Conservation (phyloP, 2,888 invertebrate species). For the Calliphora vomitoria region DNA sequence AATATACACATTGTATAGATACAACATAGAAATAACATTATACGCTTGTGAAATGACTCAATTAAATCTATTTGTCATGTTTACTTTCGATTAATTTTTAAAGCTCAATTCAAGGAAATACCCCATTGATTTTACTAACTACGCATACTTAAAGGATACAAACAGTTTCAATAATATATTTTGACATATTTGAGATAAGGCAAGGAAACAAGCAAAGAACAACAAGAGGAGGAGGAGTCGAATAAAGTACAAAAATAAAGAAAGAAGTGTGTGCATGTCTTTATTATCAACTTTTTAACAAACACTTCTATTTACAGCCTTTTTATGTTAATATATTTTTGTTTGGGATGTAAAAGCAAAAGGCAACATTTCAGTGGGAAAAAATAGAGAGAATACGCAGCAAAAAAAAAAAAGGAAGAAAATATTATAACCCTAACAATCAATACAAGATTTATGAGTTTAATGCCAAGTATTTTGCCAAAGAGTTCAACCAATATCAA, state of each 20-base stretch:
- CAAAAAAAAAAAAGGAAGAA: not conserved
- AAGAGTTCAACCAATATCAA: constrained; percentile 61
- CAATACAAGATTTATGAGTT: constrained; percentile 69
- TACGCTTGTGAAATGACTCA: constrained; percentile 3
- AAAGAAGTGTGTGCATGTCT: constrained; percentile 32
- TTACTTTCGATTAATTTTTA: constrained; percentile 38
- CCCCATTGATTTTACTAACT: constrained; percentile 37
- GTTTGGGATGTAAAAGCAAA: not conserved
- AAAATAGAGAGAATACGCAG: not conserved
- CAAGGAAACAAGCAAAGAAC: not conserved
- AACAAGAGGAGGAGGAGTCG: not conserved
- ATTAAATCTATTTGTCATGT: constrained; percentile 47
- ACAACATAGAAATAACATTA: not conserved
- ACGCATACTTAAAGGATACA: constrained; percentile 3
- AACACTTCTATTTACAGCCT: constrained; percentile 55
- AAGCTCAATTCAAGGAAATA: constrained; percentile 39
- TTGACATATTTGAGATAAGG: constrained; percentile 40
- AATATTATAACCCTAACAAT: constrained; percentile 59
- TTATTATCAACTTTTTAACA: constrained; percentile 60
- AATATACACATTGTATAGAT: not conserved
- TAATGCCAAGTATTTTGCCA: constrained; percentile 62
- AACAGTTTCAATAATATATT: constrained; percentile 52
- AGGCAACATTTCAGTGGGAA: not conserved
- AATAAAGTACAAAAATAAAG: not conserved
- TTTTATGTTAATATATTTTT: constrained; percentile 61